A percentile compares a stretch with the other conserved stretches of the same genome.
Conservation (phyloP, 2,888 invertebrate species). For the Plagodis dolabraria region DNA sequence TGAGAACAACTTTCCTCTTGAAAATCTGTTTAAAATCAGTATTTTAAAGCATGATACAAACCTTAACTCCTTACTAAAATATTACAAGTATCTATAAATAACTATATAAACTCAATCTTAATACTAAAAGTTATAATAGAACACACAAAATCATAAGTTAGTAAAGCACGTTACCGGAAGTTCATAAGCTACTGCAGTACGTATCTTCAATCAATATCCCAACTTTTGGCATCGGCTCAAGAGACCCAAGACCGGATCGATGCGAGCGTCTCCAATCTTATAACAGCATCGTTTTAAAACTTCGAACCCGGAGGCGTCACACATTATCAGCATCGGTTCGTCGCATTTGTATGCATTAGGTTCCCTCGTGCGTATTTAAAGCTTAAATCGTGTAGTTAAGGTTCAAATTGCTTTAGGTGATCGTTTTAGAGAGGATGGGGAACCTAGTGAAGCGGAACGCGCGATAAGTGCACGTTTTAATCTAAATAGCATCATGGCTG, state of each 20-base stretch:
- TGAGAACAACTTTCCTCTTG: too few species aligned
- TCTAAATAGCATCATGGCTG: slow-evolving; percentile 73
- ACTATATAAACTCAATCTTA: too few species aligned
- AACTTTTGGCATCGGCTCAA: slow-evolving; percentile 51
- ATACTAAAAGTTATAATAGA: too few species aligned
- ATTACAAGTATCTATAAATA: too few species aligned
- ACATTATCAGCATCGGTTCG: slow-evolving; percentile 42
- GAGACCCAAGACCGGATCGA: slow-evolving; percentile 38
- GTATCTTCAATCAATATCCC: slow-evolving; percentile 33
- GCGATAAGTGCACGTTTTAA: slow-evolving; percentile 72
- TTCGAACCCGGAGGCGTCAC: slow-evolving; percentile 21
- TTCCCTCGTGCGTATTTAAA: slow-evolving; percentile 37
- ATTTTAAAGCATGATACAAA: too few species aligned
- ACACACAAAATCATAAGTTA: neutral
- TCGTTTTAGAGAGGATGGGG: neutral
- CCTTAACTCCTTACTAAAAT: too few species aligned
- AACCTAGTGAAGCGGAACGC: slow-evolving; percentile 55
- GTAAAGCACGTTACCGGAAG: slow-evolving; percentile 1
- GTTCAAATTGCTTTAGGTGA: slow-evolving; percentile 11
- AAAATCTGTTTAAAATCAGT: too few species aligned
- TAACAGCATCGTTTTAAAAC: slow-evolving; percentile 59
- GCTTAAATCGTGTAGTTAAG: slow-evolving; percentile 39
- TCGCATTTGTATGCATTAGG: slow-evolving; percentile 73
- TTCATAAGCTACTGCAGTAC: slow-evolving; percentile 19
- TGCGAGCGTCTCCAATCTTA: slow-evolving; percentile 38